Evolutionary conservation across 2,797 vertebrate species (phyloP).

Genomic region (Holocentrus rufus): DNA sequence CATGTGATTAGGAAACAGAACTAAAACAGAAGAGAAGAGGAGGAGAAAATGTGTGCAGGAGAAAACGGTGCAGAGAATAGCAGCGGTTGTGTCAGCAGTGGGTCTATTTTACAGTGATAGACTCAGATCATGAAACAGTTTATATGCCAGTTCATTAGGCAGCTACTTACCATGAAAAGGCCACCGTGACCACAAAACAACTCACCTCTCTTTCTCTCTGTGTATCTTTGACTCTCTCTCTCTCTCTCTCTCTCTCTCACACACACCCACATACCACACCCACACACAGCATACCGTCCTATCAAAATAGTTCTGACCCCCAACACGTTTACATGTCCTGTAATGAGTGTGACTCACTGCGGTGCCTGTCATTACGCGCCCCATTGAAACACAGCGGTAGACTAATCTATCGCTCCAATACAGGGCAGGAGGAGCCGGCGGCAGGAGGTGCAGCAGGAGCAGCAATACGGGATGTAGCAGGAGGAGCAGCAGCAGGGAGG

Average conservation of each 20-base stretch:
- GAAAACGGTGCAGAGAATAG: too few relatives aligned
- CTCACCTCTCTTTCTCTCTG: conserved; percentile 59
- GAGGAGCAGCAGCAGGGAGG: conserved; percentile 8
- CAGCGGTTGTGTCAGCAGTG: conserved; percentile 43
- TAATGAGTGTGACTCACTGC: conserved; percentile 57
- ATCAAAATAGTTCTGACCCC: conserved; percentile 66
- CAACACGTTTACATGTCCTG: conserved; percentile 68
- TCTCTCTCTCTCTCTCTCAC: conserved; percentile 49
- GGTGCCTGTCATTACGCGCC: conserved; percentile 70
- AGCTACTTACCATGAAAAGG: conserved; percentile 71
- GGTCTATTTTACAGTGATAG: conserved; percentile 53
- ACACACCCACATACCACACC: conserved; percentile 24
- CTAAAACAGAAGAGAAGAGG: not conserved
- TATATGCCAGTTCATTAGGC: conserved; percentile 65
- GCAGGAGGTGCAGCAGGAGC: conserved; percentile 38
- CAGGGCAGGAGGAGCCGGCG: conserved; percentile 39
- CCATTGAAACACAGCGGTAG: conserved; percentile 76
- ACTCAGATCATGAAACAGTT: conserved; percentile 46
- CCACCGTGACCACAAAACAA: conserved; percentile 68
- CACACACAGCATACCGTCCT: conserved; percentile 35
- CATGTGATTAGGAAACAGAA: not conserved
- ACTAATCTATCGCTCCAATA: conserved; percentile 67
- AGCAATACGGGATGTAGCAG: conserved; percentile 31
- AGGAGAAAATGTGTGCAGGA: not conserved
- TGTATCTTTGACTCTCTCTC: conserved; percentile 33